Evolutionary conservation across 2,797 vertebrate genomes (phyloP).

Genomic region (Chelon auratus): DNA sequence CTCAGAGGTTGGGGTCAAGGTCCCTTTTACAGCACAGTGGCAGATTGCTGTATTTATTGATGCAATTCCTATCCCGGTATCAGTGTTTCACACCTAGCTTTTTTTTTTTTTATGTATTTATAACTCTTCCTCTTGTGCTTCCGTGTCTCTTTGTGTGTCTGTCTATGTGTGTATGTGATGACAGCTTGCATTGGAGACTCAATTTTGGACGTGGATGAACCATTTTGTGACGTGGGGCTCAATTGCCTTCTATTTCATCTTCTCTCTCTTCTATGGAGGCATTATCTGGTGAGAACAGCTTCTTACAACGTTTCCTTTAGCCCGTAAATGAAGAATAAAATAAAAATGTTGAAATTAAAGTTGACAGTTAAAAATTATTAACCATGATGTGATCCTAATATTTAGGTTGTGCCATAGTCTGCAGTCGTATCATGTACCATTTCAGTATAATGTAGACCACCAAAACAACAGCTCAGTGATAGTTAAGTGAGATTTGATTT

Average conservation of each 20-base stretch:
- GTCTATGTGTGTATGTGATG: background rate
- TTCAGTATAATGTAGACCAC: background rate
- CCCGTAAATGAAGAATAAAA: background rate
- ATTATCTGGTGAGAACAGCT: slow-evolving; percentile 92
- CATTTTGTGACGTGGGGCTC: slow-evolving; percentile 99
- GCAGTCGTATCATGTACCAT: background rate
- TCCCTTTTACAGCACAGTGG: slow-evolving; percentile 28
- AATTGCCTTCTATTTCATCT: slow-evolving; percentile 97
- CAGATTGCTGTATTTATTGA: slow-evolving; percentile 47
- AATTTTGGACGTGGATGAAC: slow-evolving; percentile 99
- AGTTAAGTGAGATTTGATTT: background rate
- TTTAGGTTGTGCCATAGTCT: background rate
- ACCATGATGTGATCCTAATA: background rate
- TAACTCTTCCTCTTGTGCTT: background rate
- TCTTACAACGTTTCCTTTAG: background rate
- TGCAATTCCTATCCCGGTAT: background rate
- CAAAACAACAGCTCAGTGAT: background rate
- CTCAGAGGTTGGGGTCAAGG: slow-evolving; percentile 36
- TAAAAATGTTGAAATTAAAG: too few relatives aligned
- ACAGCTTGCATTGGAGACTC: slow-evolving; percentile 96
- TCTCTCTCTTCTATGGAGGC: slow-evolving; percentile 98
- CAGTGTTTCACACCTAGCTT: slow-evolving; percentile 31
- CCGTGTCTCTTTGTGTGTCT: slow-evolving; percentile 26
- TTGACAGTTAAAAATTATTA: too few relatives aligned
- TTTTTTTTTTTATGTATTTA: background rate